These are phyloP conservation scores for Dioctria rufipes DNA, from an alignment of 2,888 invertebrate species.

Conservation along the genomic window DNA sequence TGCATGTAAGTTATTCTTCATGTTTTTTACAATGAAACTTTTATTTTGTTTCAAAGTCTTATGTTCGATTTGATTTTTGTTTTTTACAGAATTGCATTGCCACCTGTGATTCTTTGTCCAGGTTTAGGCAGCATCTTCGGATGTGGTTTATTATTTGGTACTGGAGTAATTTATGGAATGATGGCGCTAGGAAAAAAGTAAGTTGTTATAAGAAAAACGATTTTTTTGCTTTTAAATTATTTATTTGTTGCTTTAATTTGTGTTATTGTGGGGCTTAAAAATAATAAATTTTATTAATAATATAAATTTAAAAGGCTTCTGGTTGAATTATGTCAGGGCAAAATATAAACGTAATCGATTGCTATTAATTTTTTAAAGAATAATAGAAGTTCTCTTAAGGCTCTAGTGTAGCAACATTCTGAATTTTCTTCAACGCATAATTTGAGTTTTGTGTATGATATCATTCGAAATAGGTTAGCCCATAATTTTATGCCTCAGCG, in stretches of 20 bases:
- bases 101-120: constrained; percentile 85
- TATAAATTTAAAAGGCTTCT: background rate
- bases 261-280: constrained; percentile 5
- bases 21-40: background rate
- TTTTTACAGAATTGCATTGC: constrained; percentile 80
- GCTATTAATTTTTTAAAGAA: no score
- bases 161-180: constrained; percentile 93
- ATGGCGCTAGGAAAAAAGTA: constrained; percentile 97
- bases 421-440: no score
- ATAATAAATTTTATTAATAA: background rate
- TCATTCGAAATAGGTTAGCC: no score
- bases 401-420: no score
- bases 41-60: background rate
- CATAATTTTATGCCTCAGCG: no score
- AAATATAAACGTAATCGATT: background rate
- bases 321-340: background rate
- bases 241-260: constrained; percentile 10
- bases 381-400: no score
- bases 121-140: constrained; percentile 86
- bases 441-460: no score
- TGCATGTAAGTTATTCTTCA: constrained; percentile 79
- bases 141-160: constrained; percentile 88
- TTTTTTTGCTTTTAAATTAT: constrained; percentile 8
- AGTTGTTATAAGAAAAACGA: constrained; percentile 71
- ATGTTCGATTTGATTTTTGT: constrained; percentile 48